These are phyloP conservation scores for Protaetia brevitarsis DNA, from an alignment of 1,140 invertebrate genomes.

Conservation along the genomic window DNA sequence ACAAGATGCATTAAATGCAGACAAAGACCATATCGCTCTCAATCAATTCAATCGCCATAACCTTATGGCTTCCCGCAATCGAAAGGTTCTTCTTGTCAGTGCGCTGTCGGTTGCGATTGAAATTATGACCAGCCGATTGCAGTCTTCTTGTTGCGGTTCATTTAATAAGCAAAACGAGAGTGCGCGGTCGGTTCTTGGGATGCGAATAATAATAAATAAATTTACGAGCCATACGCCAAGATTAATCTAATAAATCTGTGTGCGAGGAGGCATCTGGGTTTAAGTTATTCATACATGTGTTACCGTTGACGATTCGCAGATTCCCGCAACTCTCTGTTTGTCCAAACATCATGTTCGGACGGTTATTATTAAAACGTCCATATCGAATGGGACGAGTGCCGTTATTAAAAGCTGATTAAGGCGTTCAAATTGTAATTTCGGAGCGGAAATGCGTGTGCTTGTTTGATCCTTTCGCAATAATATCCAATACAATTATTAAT, in stretches of 20 bases:
- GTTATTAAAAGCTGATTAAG: too few species aligned
- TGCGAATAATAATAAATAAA: background rate
- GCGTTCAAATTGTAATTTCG: too few species aligned
- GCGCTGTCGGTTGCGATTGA: background rate
- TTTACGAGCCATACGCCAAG: background rate
- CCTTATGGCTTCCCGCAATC: background rate
- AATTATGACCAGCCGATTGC: background rate
- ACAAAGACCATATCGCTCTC: background rate
- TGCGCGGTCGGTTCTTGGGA: background rate
- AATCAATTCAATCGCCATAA: background rate
- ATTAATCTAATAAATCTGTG: conserved; percentile 11
- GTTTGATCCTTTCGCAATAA: too few species aligned
- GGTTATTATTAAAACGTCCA: background rate
- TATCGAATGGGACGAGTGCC: too few species aligned
- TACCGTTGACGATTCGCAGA: background rate
- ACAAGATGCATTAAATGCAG: too few species aligned
- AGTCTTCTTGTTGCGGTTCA: background rate
- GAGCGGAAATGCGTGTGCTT: too few species aligned
- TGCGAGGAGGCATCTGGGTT: conserved; percentile 4
- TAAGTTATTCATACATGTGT: background rate
- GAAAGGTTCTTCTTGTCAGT: background rate
- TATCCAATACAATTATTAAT: too few species aligned
- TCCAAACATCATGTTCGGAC: background rate
- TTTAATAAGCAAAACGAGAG: background rate
- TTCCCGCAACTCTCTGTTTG: background rate